A percentile compares a stretch with the other conserved stretches of the same genome.
Conservation (phyloP, 2,888 invertebrate genomes). For the Matsumyia berberina region DNA sequence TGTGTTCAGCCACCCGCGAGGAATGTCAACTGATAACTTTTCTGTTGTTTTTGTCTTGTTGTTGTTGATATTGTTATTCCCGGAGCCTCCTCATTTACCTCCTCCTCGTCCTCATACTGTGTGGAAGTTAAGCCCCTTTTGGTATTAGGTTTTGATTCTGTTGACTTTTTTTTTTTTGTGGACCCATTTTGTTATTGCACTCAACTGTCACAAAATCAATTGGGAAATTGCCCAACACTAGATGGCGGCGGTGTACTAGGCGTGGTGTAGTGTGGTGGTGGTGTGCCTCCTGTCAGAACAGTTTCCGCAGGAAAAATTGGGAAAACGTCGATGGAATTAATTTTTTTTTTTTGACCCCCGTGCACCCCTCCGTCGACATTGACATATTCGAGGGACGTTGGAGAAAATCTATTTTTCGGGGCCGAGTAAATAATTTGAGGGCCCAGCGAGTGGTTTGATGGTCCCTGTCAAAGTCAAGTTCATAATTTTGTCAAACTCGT, state of each 20-base stretch:
- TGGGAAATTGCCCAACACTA: constrained; percentile 41
- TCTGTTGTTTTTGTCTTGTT: constrained; percentile 32
- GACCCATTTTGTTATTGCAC: constrained; percentile 20
- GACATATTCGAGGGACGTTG: constrained; percentile 11
- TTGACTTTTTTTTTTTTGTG: constrained; percentile 25
- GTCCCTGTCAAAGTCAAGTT: constrained; percentile 65
- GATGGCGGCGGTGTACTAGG: neutral
- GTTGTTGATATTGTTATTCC: constrained; percentile 23
- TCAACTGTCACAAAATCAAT: constrained; percentile 57
- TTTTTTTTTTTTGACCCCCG: constrained; percentile 32
- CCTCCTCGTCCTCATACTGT: neutral
- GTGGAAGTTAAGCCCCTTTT: constrained; percentile 14
- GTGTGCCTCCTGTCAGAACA: neutral
- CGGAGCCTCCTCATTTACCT: neutral
- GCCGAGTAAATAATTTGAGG: constrained; percentile 40
- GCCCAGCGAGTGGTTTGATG: neutral
- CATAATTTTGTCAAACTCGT: constrained; percentile 65
- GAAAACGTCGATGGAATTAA: constrained; percentile 47
- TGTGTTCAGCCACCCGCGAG: constrained; percentile 45
- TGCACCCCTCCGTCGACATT: neutral
- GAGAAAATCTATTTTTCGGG: constrained; percentile 25
- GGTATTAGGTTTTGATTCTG: constrained; percentile 55
- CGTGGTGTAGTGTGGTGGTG: neutral
- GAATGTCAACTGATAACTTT: constrained; percentile 66
- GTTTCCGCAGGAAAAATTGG: constrained; percentile 20